Evolutionary conservation across 92 coral and sea anemone genomes (phyloP).

Genomic region (Epizoanthus stellaris): DNA sequence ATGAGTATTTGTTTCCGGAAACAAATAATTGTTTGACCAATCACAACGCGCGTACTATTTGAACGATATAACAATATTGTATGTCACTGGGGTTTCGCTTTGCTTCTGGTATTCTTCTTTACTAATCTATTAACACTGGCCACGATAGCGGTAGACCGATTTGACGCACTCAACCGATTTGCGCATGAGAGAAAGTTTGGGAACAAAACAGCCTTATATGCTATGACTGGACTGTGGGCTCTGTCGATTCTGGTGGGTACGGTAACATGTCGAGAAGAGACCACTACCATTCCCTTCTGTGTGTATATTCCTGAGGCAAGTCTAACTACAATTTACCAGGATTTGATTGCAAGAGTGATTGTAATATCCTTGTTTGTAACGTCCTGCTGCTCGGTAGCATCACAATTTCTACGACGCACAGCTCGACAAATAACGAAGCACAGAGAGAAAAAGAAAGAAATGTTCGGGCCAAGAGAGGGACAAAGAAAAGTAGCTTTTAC

Average conservation of each 20-base stretch:
- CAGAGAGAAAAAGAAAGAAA: slow-evolving; percentile 1
- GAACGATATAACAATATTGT: too few species aligned
- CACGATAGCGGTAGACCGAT: slow-evolving; percentile 28
- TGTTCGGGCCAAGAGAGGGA: slow-evolving; percentile 21
- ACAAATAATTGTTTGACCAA: too few species aligned
- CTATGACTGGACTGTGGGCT: not conserved
- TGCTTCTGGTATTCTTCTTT: slow-evolving; percentile 21
- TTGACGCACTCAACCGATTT: slow-evolving; percentile 26
- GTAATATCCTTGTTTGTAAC: not conserved
- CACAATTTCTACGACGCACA: not conserved
- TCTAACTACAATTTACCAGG: not conserved
- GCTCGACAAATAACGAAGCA: slow-evolving; percentile 5
- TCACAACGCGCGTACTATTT: too few species aligned
- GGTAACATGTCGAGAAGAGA: too few species aligned
- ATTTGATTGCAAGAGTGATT: slow-evolving; percentile 14
- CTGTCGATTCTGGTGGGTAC: not conserved
- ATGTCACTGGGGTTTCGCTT: too few species aligned
- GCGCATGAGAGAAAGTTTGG: slow-evolving; percentile 8
- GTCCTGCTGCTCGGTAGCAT: not conserved
- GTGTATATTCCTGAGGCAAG: too few species aligned
- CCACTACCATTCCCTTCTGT: too few species aligned
- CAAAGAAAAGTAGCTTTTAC: slow-evolving; percentile 8
- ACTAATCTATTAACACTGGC: slow-evolving; percentile 6
- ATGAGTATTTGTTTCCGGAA: too few species aligned
- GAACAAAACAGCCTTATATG: slow-evolving; percentile 12